Evolutionary conservation across 2,797 vertebrate genomes (phyloP), one percentile per base, ranked within the genome.

Genomic region (Diglossa cyanea): DNA sequence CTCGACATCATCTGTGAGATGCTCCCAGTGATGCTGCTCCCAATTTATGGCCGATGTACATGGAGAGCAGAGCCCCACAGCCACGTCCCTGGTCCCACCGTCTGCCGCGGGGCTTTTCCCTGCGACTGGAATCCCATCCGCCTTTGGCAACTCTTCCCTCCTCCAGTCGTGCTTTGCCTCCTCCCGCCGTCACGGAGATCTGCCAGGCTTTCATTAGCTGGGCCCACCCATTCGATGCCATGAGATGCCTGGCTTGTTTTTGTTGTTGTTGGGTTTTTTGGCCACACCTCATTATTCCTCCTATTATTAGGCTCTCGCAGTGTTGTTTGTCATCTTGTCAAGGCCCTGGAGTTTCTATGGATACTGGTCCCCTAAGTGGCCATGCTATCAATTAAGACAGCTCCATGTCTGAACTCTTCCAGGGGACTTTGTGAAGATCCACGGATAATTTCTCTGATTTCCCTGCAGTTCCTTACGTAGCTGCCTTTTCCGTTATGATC

Each of bases 291-390:
- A n/a, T 95, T 88, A 91, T 94, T 93, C 86, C 93, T 55, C 54
- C 87, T 82, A 67, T 90, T 95, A 86, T 88, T 95, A 95, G 86
- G 79, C 81, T 88, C 93, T 87, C 5, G 6, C 55, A 7, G 76
- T 6, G 24, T 94, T 96, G 94, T 97, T 97, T 97, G 95, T 97
- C 97, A 97, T 97, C 98, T 98, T 98, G 98, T 97, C 98, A 97
- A 97, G 98, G 94, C 95, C 97, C 98, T 90, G 90, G 96, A 86
- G 98, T 98, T 98, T 97, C 98, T 98, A 98, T 98, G 98, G 98
- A 97, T 97, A 98, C 97, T 77, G 97, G 97, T 97, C 97, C 97
- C 86, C 80, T 94, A 97, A 96, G 97, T 96, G 97, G 95, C 95
- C 93, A 63, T 55, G 95, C 96, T 97, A 97, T 97, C 78, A 97